Conservation (phyloP, 1,140 invertebrate genomes). For the Drosophila bifasciata region DNA sequence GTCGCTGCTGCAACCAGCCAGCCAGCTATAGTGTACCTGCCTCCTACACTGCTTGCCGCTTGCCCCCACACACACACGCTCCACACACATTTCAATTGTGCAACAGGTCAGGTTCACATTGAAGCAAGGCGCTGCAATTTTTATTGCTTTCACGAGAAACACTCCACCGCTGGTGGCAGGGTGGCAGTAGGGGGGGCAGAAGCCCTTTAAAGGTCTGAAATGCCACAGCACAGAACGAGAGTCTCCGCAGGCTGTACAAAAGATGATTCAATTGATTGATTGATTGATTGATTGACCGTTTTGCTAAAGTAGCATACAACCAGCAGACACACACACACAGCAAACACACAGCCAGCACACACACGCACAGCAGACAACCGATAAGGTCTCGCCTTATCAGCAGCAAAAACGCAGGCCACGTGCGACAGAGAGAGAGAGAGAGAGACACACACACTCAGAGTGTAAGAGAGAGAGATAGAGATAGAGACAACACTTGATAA, state of each 20-base stretch:
- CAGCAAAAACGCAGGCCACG: too few species aligned
- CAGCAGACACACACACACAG: neutral
- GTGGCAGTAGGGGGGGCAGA: neutral
- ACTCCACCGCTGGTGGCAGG: neutral
- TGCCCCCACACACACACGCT: conserved; percentile 32
- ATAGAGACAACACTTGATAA: too few species aligned
- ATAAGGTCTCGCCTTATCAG: too few species aligned
- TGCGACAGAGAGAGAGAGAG: too few species aligned
- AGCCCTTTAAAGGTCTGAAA: conserved; percentile 62
- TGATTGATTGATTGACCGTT: conserved; percentile 68
- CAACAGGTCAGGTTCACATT: conserved; percentile 61
- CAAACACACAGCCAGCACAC: conserved; percentile 1
- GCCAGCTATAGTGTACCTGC: too few species aligned
- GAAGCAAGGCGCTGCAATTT: conserved; percentile 70
- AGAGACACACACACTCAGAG: too few species aligned
- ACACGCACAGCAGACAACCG: neutral
- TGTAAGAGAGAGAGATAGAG: too few species aligned
- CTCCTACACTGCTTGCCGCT: conserved; percentile 9
- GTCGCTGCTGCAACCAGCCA: too few species aligned
- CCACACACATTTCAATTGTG: conserved; percentile 77
- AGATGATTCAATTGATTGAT: conserved; percentile 80
- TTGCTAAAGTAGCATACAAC: neutral
- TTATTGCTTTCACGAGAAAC: conserved; percentile 78
- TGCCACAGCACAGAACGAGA: too few species aligned
- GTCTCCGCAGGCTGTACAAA: conserved; percentile 5